A percentile compares a stretch with the other conserved stretches of the same genome.
phyloP scores from a whole-genome alignment of 2,888 invertebrate species.

The Drosophila siamana region DNA sequence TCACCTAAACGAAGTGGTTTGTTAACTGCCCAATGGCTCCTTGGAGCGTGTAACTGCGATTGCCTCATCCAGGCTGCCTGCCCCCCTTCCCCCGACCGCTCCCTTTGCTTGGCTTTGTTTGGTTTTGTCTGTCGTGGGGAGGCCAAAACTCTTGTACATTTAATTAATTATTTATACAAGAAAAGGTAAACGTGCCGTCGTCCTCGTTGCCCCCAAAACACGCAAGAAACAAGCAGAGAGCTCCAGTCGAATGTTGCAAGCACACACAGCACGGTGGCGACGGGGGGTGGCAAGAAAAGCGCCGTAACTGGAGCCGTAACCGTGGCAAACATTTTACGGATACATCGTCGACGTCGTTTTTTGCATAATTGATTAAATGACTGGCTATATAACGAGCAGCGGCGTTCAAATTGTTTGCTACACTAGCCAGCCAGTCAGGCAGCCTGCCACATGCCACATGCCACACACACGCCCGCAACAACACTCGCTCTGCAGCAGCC shows the following conservation, averaged over 20 bases:
- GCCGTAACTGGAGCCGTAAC: conserved; percentile 39
- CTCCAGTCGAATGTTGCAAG: conserved; percentile 32
- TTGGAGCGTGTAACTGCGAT: conserved; percentile 60
- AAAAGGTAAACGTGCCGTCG: conserved; percentile 77
- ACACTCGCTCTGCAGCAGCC: conserved; percentile 24
- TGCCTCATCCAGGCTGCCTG: conserved; percentile 10
- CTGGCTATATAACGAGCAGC: conserved; percentile 74
- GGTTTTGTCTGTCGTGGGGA: conserved; percentile 4
- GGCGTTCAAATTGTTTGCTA: conserved; percentile 62
- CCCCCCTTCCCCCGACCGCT: neutral
- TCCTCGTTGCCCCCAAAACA: conserved; percentile 38
- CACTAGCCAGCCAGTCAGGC: conserved; percentile 23
- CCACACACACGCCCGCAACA: neutral
- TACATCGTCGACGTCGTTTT: conserved; percentile 75
- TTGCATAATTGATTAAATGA: conserved; percentile 85
- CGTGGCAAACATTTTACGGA: conserved; percentile 77
- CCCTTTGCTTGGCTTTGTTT: neutral
- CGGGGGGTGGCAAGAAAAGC: neutral
- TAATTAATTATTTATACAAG: conserved; percentile 80
- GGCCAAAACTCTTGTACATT: conserved; percentile 74
- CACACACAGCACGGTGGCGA: neutral
- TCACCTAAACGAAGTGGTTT: conserved; percentile 67
- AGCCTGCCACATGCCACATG: conserved; percentile 27
- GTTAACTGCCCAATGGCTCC: conserved; percentile 58
- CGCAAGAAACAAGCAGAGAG: conserved; percentile 50